Conservation (phyloP, 2,888 invertebrate genomes). For the Philhelius pedissequus region DNA sequence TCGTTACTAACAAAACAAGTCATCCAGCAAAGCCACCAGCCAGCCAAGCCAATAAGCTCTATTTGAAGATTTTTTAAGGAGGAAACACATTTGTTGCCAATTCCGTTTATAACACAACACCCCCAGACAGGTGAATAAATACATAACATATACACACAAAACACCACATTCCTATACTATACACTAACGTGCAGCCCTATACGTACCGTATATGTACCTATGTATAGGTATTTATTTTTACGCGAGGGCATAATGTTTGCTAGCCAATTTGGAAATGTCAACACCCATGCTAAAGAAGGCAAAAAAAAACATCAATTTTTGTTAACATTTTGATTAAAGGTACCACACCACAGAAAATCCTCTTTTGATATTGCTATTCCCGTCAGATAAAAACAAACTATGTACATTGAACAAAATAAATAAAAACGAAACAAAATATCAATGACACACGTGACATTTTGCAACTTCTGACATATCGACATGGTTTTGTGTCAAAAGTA, state of each 20-base stretch:
- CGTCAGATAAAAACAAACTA: conserved; percentile 29
- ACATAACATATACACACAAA: background rate
- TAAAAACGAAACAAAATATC: conserved; percentile 54
- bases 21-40: conserved; percentile 11
- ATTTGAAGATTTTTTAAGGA: conserved; percentile 44
- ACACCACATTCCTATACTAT: no score
- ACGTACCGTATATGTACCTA: background rate
- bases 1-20: conserved; percentile 19
- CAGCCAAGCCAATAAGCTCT: conserved; percentile 49
- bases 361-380: conserved; percentile 62
- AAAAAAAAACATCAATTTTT: conserved; percentile 56
- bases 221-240: background rate
- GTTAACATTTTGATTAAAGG: conserved; percentile 73
- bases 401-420: conserved; percentile 2
- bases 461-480: conserved; percentile 38
- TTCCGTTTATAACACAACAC: conserved; percentile 60
- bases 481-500: conserved; percentile 35
- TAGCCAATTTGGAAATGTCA: conserved; percentile 73
- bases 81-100: conserved; percentile 57
- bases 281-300: conserved; percentile 44
- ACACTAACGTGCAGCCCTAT: background rate
- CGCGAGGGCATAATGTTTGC: conserved; percentile 65
- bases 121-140: conserved; percentile 54
- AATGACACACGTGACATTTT: conserved; percentile 47
- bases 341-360: conserved; percentile 57